A percentile compares a stretch with the other conserved stretches of the same genome.
These are phyloP conservation scores for Microplitis demolitor DNA, from an alignment of 1,140 invertebrate species.

Conservation along the genomic window DNA sequence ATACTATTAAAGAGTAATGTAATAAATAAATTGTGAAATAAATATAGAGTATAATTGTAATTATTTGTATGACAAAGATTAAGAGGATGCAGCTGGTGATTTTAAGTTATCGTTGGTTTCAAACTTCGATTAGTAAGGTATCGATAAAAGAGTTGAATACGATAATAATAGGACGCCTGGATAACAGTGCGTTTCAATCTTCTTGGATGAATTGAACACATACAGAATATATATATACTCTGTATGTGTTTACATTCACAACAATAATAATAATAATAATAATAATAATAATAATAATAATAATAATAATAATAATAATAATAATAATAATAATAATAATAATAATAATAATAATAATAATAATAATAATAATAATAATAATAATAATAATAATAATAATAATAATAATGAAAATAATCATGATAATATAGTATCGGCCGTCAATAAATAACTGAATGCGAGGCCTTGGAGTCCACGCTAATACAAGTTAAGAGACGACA, in stretches of 20 bases:
- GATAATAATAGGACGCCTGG: conserved; percentile 56
- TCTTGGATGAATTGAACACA: conserved; percentile 5
- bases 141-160: conserved; percentile 58
- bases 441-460: neutral
- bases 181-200: conserved; percentile 50
- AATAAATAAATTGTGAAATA: neutral
- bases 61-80: neutral
- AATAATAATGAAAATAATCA: neutral
- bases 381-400: neutral
- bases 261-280: neutral
- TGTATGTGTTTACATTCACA: neutral
- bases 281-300: neutral
- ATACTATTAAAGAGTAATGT: too few relatives aligned
- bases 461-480: conserved; percentile 34
- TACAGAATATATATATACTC: conserved; percentile 8
- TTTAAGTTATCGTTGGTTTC: conserved; percentile 24
- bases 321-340: neutral
- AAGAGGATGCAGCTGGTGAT: conserved; percentile 20
- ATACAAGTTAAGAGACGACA: conserved; percentile 46
- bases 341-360: neutral
- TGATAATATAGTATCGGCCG: neutral
- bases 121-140: conserved; percentile 44
- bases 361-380: neutral
- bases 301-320: neutral
- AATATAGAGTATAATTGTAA: neutral